Base-by-base conservation (phyloP, 2,113 vertebrate genomes). In the Acrocephalus kingi region DNA sequence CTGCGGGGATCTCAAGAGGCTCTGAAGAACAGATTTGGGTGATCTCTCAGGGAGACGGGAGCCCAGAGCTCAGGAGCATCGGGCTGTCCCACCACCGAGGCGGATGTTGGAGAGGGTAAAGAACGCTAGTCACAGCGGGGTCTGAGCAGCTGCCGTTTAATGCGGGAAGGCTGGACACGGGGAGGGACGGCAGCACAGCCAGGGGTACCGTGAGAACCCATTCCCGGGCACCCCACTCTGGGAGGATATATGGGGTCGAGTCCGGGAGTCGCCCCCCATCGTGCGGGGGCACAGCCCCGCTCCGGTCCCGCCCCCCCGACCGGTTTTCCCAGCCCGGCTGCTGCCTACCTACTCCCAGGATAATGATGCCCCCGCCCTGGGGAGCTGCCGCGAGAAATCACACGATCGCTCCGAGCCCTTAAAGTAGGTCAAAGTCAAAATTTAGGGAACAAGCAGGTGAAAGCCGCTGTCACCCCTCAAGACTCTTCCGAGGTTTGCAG, bases 141-240 rank as follows among this genome's bases (percentile, higher is more conserved):
- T 61, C 78, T 48, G 64, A 90, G 96, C 82, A 88, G 91, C 90
- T 88, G 90, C 88, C 37, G 0, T 97, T 97, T 96, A 97, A 97
- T 97, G 71, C 9, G 25, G 79, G 83, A 62, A 69, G 84, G 63
- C 89, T 66, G 86, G 2, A 23, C 1, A 2, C 1, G 1, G 48
- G 30, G 11, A 46, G 1, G 2, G 64, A 28, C 0, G 15, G 68
- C 31, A 30, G 69, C 81, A 37, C 33, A 19, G 41, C 30, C 1
- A 1, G 4, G 13, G 33, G 24, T 14, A 61, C 21, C 2, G 0
- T 3, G 5, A 87, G n/a, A 46, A 49, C 23, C 27, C 59, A 10
- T 13, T 69, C 46, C 56, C 3, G 1, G 14, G 27, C 27, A 67
- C 5, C 37, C 15, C 9, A 1, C 27, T 23, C 3, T 0, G 24